These are phyloP conservation scores for Scaptomyza polygonia DNA, from an alignment of 2,888 invertebrate genomes.

Conservation along the genomic window DNA sequence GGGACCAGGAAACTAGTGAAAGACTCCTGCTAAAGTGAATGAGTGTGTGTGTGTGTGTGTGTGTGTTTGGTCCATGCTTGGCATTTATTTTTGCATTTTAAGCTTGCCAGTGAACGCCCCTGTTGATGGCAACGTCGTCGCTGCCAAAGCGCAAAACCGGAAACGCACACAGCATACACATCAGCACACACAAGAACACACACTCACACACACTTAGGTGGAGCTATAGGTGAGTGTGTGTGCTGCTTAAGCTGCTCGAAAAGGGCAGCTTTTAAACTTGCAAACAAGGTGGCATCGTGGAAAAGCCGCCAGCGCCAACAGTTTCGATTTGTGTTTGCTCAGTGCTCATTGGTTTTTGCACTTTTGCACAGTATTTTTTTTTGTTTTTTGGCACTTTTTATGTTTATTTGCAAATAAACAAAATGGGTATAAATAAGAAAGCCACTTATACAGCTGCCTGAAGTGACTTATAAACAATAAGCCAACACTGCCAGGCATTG, in stretches of 20 bases:
- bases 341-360: slow-evolving; percentile 58
- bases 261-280: slow-evolving; percentile 70
- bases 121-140: slow-evolving; percentile 56
- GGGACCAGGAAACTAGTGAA: neutral
- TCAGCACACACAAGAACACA: slow-evolving; percentile 16
- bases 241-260: slow-evolving; percentile 48
- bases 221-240: neutral
- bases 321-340: slow-evolving; percentile 67
- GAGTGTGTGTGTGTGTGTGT: slow-evolving; percentile 25
- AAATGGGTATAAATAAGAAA: slow-evolving; percentile 56
- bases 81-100: slow-evolving; percentile 80
- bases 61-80: slow-evolving; percentile 56
- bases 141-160: slow-evolving; percentile 66
- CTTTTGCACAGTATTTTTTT: slow-evolving; percentile 40
- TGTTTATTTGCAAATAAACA: slow-evolving; percentile 46
- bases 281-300: slow-evolving; percentile 72
- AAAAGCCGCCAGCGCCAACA: slow-evolving; percentile 64
- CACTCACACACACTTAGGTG: no score
- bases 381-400: slow-evolving; percentile 22
- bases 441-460: slow-evolving; percentile 54
- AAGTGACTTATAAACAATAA: slow-evolving; percentile 49
- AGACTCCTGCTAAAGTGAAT: slow-evolving; percentile 26
- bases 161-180: slow-evolving; percentile 57
- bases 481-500: slow-evolving; percentile 12
- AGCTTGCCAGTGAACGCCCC: slow-evolving; percentile 65